Percentiles rank a stretch among this genome's conserved stretches.
These are phyloP conservation scores for Tychaedon coryphoeus DNA, from an alignment of 2,113 vertebrate genomes.

Conservation along the genomic window DNA sequence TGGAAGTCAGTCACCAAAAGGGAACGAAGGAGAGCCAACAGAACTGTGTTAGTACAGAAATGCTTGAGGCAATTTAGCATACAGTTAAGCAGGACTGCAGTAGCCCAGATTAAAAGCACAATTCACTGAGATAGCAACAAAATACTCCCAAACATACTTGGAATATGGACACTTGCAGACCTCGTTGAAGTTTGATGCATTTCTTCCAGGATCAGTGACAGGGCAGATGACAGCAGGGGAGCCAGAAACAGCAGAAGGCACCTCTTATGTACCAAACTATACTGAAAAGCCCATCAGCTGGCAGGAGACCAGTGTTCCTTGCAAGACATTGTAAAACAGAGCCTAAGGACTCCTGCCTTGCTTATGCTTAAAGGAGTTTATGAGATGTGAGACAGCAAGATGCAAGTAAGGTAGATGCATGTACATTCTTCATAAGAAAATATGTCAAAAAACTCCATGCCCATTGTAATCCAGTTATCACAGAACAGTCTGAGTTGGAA, in stretches of 20 bases:
- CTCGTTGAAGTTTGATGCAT: neutral
- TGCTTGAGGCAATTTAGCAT: neutral
- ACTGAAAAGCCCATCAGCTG: neutral
- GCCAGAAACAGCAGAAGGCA: neutral
- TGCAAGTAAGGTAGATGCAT: neutral
- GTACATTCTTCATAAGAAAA: neutral
- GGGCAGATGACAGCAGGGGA: neutral
- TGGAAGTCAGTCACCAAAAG: neutral
- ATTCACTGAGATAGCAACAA: neutral
- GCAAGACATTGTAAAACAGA: neutral
- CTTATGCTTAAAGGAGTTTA: accelerated
- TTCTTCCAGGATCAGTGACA: neutral
- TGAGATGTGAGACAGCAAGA: neutral
- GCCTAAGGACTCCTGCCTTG: neutral
- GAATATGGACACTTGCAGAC: neutral
- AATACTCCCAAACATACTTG: neutral
- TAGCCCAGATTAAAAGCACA: neutral
- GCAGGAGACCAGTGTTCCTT: neutral
- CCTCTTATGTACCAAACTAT: neutral
- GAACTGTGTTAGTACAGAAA: neutral
- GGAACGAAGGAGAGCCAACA: neutral
- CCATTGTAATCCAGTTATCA: neutral
- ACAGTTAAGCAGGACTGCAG: neutral
- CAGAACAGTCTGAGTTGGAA: neutral
- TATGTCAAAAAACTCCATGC: neutral